Evolutionary conservation across 2,113 vertebrate genomes (phyloP).

Genomic region (Scortum barcoo): DNA sequence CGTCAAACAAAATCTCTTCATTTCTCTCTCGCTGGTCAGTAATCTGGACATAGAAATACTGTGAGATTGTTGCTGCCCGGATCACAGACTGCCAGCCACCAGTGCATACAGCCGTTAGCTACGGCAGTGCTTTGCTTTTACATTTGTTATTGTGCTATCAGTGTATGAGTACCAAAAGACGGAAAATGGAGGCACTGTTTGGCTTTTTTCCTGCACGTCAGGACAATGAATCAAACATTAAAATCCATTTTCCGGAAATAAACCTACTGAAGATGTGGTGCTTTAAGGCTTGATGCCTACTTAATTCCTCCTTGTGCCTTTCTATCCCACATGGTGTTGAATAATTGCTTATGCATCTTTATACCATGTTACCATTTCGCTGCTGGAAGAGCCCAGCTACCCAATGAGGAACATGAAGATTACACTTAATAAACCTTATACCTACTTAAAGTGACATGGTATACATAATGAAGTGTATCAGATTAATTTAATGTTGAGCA

Average conservation of each 20-base stretch:
- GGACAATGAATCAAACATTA: not conserved
- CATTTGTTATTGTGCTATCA: not conserved
- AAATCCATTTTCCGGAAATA: slow-evolving; percentile 7
- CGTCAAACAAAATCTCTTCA: slow-evolving; percentile 66
- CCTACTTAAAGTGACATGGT: not conserved
- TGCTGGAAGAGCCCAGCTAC: not conserved
- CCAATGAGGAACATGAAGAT: not conserved
- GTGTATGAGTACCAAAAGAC: slow-evolving; percentile 13
- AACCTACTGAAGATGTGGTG: not conserved
- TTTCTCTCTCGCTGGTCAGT: slow-evolving; percentile 62
- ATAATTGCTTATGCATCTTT: not conserved
- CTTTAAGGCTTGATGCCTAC: not conserved
- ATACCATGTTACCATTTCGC: not conserved
- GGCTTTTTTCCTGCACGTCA: not conserved
- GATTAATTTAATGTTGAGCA: not conserved
- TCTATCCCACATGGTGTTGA: not conserved
- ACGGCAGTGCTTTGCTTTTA: too few species aligned
- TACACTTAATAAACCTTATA: too few species aligned
- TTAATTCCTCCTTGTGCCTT: not conserved
- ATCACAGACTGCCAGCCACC: slow-evolving; percentile 35
- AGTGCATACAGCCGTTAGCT: slow-evolving; percentile 21
- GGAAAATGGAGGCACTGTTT: slow-evolving; percentile 9
- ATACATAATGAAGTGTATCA: not conserved
- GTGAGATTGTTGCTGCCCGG: slow-evolving; percentile 40
- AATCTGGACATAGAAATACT: slow-evolving; percentile 64